Conservation (phyloP, 2,113 vertebrate species). For the Ia io region DNA sequence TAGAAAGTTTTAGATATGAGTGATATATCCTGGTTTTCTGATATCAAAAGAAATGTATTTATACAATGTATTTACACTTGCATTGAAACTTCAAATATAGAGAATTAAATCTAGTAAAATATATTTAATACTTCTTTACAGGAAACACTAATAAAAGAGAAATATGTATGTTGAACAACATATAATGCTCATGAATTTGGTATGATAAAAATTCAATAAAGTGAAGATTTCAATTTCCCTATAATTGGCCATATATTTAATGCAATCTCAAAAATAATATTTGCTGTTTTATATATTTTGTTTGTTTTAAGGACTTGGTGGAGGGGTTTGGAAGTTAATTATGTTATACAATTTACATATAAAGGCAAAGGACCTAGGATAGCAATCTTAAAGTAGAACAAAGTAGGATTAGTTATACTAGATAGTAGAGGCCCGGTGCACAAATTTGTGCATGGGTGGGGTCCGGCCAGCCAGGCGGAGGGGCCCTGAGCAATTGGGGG, state of each 20-base stretch:
- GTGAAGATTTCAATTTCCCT: not conserved
- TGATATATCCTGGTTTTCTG: not conserved
- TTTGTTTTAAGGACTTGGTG: not conserved
- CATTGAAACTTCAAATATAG: not conserved
- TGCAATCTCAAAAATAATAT: not conserved
- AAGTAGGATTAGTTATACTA: not conserved
- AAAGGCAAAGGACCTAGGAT: not conserved
- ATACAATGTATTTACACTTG: not conserved
- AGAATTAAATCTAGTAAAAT: not conserved
- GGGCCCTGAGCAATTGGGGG: no score
- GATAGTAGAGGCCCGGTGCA: not conserved
- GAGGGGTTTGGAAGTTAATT: not conserved
- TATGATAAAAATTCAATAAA: not conserved
- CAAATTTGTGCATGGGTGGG: no score
- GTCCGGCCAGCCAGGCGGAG: accelerated
- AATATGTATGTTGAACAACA: not conserved
- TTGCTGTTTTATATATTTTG: not conserved
- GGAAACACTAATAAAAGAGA: not conserved
- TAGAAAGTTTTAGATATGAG: not conserved
- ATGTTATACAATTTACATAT: not conserved
- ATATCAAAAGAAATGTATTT: no score
- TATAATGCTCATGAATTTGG: not conserved
- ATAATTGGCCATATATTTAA: not conserved
- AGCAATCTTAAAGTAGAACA: not conserved
- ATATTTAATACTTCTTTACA: not conserved